These are phyloP conservation scores for Arnoldichthys spilopterus DNA, from an alignment of 2,797 vertebrate genomes.

Conservation along the genomic window DNA sequence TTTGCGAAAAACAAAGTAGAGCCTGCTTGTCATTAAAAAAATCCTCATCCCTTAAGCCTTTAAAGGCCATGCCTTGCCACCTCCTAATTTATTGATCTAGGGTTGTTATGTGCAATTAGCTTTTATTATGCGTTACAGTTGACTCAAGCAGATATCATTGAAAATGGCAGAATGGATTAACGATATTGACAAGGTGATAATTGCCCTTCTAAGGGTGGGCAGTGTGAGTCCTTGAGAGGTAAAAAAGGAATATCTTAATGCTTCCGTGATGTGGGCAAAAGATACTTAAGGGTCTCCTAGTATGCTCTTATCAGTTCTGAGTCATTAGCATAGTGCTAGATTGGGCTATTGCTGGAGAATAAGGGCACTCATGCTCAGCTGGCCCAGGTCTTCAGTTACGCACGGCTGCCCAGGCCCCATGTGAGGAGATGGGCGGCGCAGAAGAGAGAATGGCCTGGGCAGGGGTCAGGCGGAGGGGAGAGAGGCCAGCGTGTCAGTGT, in stretches of 20 bases:
- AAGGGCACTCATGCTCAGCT: conserved; percentile 49
- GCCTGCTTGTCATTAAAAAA: conserved; percentile 30
- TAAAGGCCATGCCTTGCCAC: conserved; percentile 62
- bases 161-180: conserved; percentile 72
- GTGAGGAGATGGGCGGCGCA: conserved; percentile 25
- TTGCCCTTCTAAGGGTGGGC: conserved; percentile 52
- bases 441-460: conserved; percentile 45
- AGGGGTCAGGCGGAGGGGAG: conserved; percentile 77
- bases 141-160: conserved; percentile 70
- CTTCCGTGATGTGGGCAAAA: conserved; percentile 42
- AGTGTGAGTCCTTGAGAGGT: conserved; percentile 56
- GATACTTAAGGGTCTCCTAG: conserved; percentile 57
- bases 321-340: conserved; percentile 71
- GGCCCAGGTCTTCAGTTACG: conserved; percentile 48
- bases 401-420: conserved; percentile 37
- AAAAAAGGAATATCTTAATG: conserved; percentile 62
- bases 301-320: conserved; percentile 72
- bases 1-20: conserved; percentile 27
- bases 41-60: conserved; percentile 46
- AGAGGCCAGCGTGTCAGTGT: conserved; percentile 52
- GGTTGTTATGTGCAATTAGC: conserved; percentile 69
- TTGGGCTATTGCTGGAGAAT: conserved; percentile 60
- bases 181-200: conserved; percentile 63
- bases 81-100: conserved; percentile 74
- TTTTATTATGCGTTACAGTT: conserved; percentile 75